Percentiles rank a stretch among this genome's conserved stretches.
Conservation (phyloP, 1,140 invertebrate species). For the Lepidurus packardi region DNA sequence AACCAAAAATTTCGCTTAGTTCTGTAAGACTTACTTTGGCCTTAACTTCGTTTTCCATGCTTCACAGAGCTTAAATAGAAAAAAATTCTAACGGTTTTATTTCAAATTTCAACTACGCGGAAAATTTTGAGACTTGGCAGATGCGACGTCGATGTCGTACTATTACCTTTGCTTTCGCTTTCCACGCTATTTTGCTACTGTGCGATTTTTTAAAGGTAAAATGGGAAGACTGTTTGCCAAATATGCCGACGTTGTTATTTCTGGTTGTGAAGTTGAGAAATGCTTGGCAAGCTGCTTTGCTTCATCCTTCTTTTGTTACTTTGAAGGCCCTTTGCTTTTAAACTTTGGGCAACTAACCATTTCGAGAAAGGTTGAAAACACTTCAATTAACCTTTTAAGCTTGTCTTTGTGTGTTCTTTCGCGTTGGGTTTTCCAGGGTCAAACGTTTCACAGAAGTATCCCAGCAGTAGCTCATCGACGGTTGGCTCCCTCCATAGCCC, state of each 20-base stretch:
- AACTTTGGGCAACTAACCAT: neutral
- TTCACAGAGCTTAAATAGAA: too few species aligned
- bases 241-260: neutral
- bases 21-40: too few species aligned
- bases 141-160: too few species aligned
- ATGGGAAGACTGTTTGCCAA: neutral
- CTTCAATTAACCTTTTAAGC: neutral
- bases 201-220: neutral
- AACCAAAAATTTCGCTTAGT: too few species aligned
- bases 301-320: neutral
- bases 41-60: too few species aligned
- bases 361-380: neutral
- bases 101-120: too few species aligned
- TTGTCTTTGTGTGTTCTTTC: neutral
- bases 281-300: neutral
- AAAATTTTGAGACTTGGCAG: too few species aligned
- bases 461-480: constrained; percentile 27
- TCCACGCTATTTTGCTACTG: neutral
- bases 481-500: constrained; percentile 15
- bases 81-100: too few species aligned
- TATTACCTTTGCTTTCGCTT: too few species aligned
- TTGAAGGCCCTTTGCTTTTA: neutral
- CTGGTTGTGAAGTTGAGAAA: constrained; percentile 5
- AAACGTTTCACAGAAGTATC: constrained; percentile 30
- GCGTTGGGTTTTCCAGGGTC: constrained; percentile 23